Base-by-base conservation (phyloP, 2,888 invertebrate genomes). In the Cremastinae sp. region DNA sequence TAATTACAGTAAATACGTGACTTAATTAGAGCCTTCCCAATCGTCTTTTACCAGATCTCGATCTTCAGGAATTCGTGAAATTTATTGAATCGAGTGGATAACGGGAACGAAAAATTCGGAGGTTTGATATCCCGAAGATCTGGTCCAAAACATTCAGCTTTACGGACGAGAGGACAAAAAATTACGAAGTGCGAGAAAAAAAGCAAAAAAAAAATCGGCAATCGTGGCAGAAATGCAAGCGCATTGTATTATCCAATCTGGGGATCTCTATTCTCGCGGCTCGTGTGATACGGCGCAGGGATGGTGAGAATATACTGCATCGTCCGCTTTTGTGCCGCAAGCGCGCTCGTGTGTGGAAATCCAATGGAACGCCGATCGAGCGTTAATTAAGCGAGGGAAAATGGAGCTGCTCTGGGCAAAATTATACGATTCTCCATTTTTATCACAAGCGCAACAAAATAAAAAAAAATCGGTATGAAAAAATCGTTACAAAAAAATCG, bases 331-430 rank as follows among this genome's bases (percentile, higher is more conserved):
- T 28, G 28, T 28, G 28, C 28, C 28, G 28, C 28, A 28, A 35
- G 84, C 81, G 85, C 82, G 82, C 53, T 58, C 35, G 47, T 53
- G 39, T 53, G 35, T 16, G 5, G 28, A 59, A 59, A 59, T 55
- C 45, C 59, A 20, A 59, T 66, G 73, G 66, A 73, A 68, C 83
- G 80, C 61, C 28, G 69, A 74, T 62, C 78, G 78, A 16, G 80
- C 84, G 84, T 87, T 88, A 88, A 88, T 88, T 87, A 88, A 87
- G 83, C 82, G 81, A 85, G 80, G 81, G 73, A 41, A 51, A 35
- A 51, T 18, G 28, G 53, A 55, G 49, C 64, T 64, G 53, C 71
- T 49, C 66, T 45, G 61, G 75, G 75, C 58, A 61, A 47, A 71
- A 69, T 65, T 28, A 28, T n/a, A n/a, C 28, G 5, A 28, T 28